A percentile compares a stretch with the other conserved stretches of the same genome.
Conservation (phyloP, 2,113 vertebrate genomes). For the Pelecanus crispus region DNA sequence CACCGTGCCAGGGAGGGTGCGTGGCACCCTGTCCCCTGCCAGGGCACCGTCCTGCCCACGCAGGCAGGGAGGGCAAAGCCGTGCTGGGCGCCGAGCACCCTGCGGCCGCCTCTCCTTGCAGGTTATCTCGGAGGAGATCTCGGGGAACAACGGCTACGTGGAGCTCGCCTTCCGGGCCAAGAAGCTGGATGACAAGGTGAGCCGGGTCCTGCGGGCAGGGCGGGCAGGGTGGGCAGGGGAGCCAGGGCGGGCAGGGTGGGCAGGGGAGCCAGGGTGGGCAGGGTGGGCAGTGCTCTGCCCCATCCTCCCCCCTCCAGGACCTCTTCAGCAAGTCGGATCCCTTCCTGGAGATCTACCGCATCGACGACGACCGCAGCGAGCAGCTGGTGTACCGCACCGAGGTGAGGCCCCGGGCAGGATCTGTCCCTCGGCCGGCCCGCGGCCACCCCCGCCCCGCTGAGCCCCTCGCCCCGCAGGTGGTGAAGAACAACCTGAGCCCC, state of each 20-base stretch:
- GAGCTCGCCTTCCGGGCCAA: conserved; percentile 88
- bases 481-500: conserved; percentile 95
- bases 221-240: accelerated
- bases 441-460: accelerated
- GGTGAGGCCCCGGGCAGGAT: conserved; percentile 42
- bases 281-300: neutral
- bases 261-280: accelerated
- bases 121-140: conserved; percentile 93
- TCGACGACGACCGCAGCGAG: conserved; percentile 82
- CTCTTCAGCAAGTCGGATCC: conserved; percentile 97
- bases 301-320: conserved; percentile 71
- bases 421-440: accelerated
- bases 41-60: neutral
- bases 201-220: accelerated
- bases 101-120: neutral
- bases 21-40: neutral
- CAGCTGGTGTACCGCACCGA: conserved; percentile 93
- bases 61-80: neutral
- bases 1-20: accelerated
- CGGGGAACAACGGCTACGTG: conserved; percentile 91
- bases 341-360: conserved; percentile 90
- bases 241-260: neutral
- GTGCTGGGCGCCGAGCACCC: accelerated
- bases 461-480: conserved; percentile 73
- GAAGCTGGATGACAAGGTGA: conserved; percentile 93